Percentiles rank a stretch among this genome's conserved stretches.
Evolutionary conservation across 2,113 vertebrate species (phyloP).

Genomic region (Rhodinocichla rosea): DNA sequence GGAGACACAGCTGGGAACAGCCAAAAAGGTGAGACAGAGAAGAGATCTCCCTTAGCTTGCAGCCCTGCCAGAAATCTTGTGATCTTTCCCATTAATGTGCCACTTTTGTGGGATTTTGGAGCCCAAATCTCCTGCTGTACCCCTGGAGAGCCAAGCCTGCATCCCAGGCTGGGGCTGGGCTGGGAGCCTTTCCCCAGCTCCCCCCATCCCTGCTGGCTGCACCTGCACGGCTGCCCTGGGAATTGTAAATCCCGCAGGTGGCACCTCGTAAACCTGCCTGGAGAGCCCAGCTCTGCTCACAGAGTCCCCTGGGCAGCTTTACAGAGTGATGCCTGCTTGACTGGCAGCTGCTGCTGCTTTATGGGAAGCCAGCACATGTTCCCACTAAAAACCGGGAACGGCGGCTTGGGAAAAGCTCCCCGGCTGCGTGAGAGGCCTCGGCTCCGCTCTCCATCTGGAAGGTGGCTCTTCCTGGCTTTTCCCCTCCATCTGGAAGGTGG

Average conservation of each 20-base stretch:
- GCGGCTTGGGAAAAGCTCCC: not conserved
- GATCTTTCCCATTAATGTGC: not conserved
- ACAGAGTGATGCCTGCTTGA: conserved; percentile 47
- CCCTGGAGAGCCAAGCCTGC: not conserved
- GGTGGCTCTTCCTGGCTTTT: too few species aligned
- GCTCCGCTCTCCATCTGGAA: not conserved
- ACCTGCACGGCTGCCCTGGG: not conserved
- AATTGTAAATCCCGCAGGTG: not conserved
- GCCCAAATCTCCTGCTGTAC: not conserved
- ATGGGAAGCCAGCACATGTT: conserved; percentile 4
- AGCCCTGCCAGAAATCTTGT: not conserved
- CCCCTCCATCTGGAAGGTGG: not conserved
- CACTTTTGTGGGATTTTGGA: not conserved
- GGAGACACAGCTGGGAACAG: not conserved
- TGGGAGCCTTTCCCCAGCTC: not conserved
- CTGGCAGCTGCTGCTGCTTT: conserved; percentile 7
- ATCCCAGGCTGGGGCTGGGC: not conserved
- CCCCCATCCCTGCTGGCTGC: not conserved
- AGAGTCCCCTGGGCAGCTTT: not conserved
- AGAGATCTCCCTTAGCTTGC: not conserved
- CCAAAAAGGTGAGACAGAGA: not conserved
- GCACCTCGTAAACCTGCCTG: conserved; percentile 64
- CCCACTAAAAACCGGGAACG: not conserved
- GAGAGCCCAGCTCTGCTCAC: not conserved
- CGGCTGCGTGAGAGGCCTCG: not conserved